Evolutionary conservation across 2,797 vertebrate species (phyloP), one percentile per base, ranked within the genome.

Genomic region (Stomatorhinus walkeri): DNA sequence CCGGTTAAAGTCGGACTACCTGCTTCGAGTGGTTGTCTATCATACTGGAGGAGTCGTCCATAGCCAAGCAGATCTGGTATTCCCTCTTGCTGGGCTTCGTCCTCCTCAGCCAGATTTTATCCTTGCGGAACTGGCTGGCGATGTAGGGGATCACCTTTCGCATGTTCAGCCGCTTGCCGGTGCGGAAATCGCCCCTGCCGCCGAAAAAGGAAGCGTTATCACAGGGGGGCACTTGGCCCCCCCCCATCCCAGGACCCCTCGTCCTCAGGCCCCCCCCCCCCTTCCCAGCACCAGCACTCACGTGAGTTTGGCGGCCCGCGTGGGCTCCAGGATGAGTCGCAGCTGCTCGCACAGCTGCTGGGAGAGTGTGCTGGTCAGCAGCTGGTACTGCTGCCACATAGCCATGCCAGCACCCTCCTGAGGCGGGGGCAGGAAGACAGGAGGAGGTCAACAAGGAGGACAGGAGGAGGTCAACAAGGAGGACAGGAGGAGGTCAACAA

Each of bases 1-100:
- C 49, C 4, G 2, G 2, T 64, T 49, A 24, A 48, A 22, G 8
- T 3, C 24, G 51, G 3, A 9, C 6, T 92, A 98, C 98, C 98
- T 99, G 98, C 92, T 99, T 99, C 49, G 98, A 97, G 91, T 99
- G 98, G 93, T 99, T 99, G 94, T 99, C 98, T 89, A 97, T 95
- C 98, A 99, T 99, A 91, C 98, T 99, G 72, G 98, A 98, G 0
- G 98, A 99, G 92, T 99, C 98, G 76, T 99, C 98, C 36, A 99
- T 94, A 8, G 98, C 98, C 93, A 99, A 92, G 91, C 98, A 99
- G 90, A 99, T 98, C 95, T 98, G 98, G 93, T 99, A 99, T 68
- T 99, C 97, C 0, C 98, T 96, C 94, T 99, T 99, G 90, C 97
- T 99, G 92, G 98, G 98, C 92, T 98, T 99, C 79, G 97, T 99